Percentiles rank a stretch among this genome's conserved stretches.
phyloP scores from a whole-genome alignment of 2,113 vertebrate species.

The Leptobrachium ailaonicum region DNA sequence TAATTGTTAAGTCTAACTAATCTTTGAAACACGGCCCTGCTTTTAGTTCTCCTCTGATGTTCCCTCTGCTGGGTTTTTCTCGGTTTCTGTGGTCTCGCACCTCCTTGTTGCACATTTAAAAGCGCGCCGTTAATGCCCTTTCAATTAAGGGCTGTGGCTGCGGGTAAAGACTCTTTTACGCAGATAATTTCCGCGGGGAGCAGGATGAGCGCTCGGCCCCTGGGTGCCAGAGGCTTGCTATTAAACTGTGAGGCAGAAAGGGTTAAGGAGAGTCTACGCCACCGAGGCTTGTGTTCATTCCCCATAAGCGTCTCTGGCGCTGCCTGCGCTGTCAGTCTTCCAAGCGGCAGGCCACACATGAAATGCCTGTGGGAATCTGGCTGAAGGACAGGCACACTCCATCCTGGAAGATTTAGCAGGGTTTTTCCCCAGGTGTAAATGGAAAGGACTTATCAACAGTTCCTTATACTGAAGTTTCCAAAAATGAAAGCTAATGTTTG shows the following conservation, averaged over 20 bases:
- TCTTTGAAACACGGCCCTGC: slow-evolving; percentile 20
- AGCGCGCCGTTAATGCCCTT: slow-evolving; percentile 15
- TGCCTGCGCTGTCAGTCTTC: slow-evolving; percentile 24
- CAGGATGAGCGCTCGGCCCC: neutral
- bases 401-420: slow-evolving; percentile 31
- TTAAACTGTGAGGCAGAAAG: neutral
- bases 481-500: neutral
- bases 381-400: slow-evolving; percentile 44
- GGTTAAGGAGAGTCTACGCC: neutral
- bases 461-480: slow-evolving; percentile 16
- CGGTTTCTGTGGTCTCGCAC: slow-evolving; percentile 18
- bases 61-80: slow-evolving; percentile 12
- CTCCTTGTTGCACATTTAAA: slow-evolving; percentile 26
- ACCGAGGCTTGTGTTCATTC: neutral
- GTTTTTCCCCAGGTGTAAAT: slow-evolving; percentile 39
- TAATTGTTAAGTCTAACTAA: slow-evolving; percentile 38
- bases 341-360: slow-evolving; percentile 42
- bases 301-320: neutral
- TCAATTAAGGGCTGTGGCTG: slow-evolving; percentile 16
- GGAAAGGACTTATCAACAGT: slow-evolving; percentile 21
- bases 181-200: slow-evolving; percentile 8
- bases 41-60: slow-evolving; percentile 28
- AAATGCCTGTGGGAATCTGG: slow-evolving; percentile 44
- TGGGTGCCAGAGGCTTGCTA: neutral
- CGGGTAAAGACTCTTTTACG: slow-evolving; percentile 18